Percentiles rank a stretch among this genome's conserved stretches.
These are phyloP conservation scores for Zeugodacus cucurbitae DNA, from an alignment of 1,140 invertebrate species.

Conservation along the genomic window DNA sequence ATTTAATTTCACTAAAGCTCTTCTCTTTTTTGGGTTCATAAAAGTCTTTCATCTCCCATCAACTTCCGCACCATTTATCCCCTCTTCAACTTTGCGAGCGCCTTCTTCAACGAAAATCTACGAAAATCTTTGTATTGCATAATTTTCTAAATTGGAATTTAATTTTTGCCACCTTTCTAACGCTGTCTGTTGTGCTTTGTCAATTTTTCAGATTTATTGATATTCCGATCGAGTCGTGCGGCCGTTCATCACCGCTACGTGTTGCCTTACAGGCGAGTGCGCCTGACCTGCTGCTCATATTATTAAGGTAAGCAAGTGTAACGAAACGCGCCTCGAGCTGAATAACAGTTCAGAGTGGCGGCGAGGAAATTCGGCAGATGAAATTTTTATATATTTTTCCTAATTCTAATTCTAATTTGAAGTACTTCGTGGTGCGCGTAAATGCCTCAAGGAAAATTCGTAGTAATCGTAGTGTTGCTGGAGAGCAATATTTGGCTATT, in stretches of 20 bases:
- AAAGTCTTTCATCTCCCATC: neutral
- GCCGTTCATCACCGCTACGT: slow-evolving; percentile 73
- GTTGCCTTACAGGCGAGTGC: slow-evolving; percentile 77
- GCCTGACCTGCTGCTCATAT: slow-evolving; percentile 77
- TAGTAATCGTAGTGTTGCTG: no score
- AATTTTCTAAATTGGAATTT: neutral
- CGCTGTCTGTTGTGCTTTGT: neutral
- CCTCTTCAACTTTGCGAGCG: no score
- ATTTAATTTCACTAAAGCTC: no score
- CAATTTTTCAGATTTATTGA: slow-evolving; percentile 74
- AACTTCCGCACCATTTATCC: neutral
- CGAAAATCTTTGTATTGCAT: no score
- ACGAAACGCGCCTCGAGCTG: neutral
- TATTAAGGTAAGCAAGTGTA: slow-evolving; percentile 68
- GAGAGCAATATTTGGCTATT: no score
- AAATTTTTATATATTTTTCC: neutral
- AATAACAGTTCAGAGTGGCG: neutral
- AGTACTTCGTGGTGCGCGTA: no score
- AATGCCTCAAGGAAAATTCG: no score
- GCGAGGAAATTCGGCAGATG: neutral
- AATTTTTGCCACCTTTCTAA: neutral
- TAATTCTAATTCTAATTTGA: no score
- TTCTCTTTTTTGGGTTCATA: no score
- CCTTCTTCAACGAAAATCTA: no score
- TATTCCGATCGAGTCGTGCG: slow-evolving; percentile 82